Evolutionary conservation across 2,797 vertebrate species (phyloP).

Genomic region (Coccyzus lansbergi): DNA sequence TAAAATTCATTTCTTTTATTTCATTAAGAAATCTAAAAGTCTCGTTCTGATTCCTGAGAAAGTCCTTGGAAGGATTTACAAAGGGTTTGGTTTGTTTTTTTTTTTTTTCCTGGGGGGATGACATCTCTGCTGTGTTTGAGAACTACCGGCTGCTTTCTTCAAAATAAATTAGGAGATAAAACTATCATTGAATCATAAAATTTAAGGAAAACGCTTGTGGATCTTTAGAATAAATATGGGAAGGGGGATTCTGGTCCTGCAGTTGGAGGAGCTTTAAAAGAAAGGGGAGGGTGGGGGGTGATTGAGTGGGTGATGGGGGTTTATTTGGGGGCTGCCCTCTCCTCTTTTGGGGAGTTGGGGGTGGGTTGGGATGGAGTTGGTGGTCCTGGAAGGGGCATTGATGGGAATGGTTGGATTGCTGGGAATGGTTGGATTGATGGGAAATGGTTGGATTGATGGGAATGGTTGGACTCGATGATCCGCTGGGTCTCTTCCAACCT

Average conservation of each 20-base stretch:
- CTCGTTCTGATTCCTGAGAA: conserved; percentile 83
- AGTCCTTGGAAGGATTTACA: conserved; percentile 80
- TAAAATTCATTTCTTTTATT: background rate
- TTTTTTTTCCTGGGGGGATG: conserved; percentile 18
- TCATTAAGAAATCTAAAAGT: conserved; percentile 80
- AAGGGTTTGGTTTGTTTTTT: too few relatives aligned
- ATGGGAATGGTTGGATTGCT: too few relatives aligned
- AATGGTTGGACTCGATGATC: too few relatives aligned
- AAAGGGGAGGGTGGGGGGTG: background rate
- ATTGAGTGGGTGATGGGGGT: background rate
- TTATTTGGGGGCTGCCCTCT: background rate
- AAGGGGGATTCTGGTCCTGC: background rate
- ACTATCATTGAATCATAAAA: conserved; percentile 79
- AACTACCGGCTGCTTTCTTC: background rate
- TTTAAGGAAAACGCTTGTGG: conserved; percentile 56
- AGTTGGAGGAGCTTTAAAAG: background rate
- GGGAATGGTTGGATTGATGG: too few relatives aligned
- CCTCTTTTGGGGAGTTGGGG: background rate
- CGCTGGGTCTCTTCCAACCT: too few relatives aligned
- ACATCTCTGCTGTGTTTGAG: conserved; percentile 37
- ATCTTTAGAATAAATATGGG: background rate
- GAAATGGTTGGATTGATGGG: too few relatives aligned
- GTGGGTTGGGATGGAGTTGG: background rate
- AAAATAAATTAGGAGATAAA: conserved; percentile 43
- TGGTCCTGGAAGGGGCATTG: background rate